phyloP scores from a whole-genome alignment of 2,113 vertebrate species.

The Pluvianellus socialis region DNA sequence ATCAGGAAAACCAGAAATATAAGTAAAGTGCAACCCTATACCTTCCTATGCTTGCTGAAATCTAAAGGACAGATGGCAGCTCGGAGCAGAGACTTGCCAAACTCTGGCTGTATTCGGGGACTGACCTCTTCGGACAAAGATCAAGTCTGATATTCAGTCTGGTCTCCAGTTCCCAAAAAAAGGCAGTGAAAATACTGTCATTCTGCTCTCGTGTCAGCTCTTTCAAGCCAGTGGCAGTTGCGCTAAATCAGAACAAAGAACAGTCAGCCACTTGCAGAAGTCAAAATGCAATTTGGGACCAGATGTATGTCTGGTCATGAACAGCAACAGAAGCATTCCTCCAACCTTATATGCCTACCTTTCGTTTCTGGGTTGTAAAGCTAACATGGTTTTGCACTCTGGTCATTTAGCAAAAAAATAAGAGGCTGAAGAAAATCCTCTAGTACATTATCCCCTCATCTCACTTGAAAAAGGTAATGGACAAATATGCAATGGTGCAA shows the following conservation, averaged over 20 bases:
- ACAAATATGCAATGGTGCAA: not conserved
- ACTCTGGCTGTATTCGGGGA: not conserved
- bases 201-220: not conserved
- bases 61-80: not conserved
- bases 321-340: not conserved
- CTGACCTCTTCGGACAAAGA: not conserved
- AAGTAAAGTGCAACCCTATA: not conserved
- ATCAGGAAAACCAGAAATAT: not conserved
- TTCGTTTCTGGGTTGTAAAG: not conserved
- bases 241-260: not conserved
- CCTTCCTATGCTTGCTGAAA: not conserved
- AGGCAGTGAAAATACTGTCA: not conserved
- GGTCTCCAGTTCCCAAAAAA: not conserved
- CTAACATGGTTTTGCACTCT: not conserved
- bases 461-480: not conserved
- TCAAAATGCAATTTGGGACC: not conserved
- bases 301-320: not conserved
- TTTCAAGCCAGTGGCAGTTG: not conserved
- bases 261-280: not conserved
- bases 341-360: accelerated
- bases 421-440: not conserved
- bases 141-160: not conserved
- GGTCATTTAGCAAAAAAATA: not conserved
- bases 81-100: not conserved
- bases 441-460: not conserved